phyloP scores from a whole-genome alignment of 64 coral and sea anemone genomes.

The Pachyseris speciosa region DNA sequence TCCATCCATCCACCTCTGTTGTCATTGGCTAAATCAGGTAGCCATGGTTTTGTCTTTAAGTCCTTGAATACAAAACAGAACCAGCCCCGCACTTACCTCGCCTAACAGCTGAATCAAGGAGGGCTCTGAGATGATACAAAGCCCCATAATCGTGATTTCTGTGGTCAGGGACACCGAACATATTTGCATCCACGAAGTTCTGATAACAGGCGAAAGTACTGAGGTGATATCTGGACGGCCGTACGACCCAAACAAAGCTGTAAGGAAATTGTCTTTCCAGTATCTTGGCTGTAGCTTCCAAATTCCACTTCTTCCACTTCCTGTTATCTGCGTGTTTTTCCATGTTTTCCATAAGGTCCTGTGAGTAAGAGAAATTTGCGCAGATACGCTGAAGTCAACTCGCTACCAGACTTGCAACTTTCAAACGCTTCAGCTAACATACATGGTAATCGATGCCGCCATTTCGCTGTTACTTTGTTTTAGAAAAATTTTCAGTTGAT shows the following conservation, averaged over 20 bases:
- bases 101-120: slow-evolving; percentile 74
- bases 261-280: slow-evolving; percentile 81
- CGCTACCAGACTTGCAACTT: no score
- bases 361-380: not conserved
- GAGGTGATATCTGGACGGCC: slow-evolving; percentile 74
- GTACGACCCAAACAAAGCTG: slow-evolving; percentile 95
- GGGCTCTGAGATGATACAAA: slow-evolving; percentile 59
- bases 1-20: not conserved
- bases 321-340: slow-evolving; percentile 71
- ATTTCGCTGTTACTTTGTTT: no score
- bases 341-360: slow-evolving; percentile 95
- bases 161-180: slow-evolving; percentile 92
- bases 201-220: slow-evolving; percentile 91
- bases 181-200: slow-evolving; percentile 88
- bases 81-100: slow-evolving; percentile 26
- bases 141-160: slow-evolving; percentile 83
- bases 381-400: not conserved
- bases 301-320: slow-evolving; percentile 93
- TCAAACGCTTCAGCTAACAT: no score
- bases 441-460: no score
- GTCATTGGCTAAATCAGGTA: not conserved
- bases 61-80: not conserved
- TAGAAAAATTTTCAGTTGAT: no score
- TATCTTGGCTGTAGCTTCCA: slow-evolving; percentile 87
- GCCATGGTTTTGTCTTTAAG: no score